Conservation (phyloP, 2,888 invertebrate genomes). For the Drosophila borealis region DNA sequence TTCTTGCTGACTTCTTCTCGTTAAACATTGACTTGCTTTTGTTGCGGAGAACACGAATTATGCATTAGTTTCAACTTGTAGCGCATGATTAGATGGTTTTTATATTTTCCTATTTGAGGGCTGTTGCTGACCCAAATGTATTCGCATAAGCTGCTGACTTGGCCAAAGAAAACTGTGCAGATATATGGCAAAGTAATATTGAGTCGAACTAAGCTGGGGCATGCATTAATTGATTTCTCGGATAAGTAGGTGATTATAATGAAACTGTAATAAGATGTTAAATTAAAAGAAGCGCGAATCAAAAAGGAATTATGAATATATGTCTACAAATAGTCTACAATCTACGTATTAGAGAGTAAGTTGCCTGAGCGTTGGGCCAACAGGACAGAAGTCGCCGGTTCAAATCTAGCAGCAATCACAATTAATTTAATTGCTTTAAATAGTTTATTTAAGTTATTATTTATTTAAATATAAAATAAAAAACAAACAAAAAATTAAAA, state of each 20-base stretch:
- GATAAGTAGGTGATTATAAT: constrained; percentile 5
- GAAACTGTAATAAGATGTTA: constrained; percentile 2
- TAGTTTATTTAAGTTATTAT: no score
- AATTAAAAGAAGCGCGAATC: not conserved
- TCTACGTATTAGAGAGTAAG: no score
- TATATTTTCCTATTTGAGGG: constrained; percentile 33
- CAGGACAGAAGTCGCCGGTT: no score
- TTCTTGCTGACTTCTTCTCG: constrained; percentile 45
- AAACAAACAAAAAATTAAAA: no score
- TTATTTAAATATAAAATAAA: no score
- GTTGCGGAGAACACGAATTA: constrained; percentile 64
- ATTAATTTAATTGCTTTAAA: no score
- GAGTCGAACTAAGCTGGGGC: not conserved
- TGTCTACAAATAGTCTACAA: not conserved
- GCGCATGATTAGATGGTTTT: constrained; percentile 63
- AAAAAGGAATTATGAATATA: not conserved
- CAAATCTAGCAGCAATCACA: no score
- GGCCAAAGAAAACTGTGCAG: constrained; percentile 3
- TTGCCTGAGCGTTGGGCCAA: no score
- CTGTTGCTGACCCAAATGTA: constrained; percentile 48
- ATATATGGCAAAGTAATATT: constrained; percentile 2
- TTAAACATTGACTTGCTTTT: constrained; percentile 46
- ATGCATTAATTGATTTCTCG: constrained; percentile 12
- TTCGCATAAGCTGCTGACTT: not conserved
- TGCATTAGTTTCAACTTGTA: constrained; percentile 74